Evolutionary conservation across 2,797 vertebrate species (phyloP).

Genomic region (Trichosurus vulpecula): DNA sequence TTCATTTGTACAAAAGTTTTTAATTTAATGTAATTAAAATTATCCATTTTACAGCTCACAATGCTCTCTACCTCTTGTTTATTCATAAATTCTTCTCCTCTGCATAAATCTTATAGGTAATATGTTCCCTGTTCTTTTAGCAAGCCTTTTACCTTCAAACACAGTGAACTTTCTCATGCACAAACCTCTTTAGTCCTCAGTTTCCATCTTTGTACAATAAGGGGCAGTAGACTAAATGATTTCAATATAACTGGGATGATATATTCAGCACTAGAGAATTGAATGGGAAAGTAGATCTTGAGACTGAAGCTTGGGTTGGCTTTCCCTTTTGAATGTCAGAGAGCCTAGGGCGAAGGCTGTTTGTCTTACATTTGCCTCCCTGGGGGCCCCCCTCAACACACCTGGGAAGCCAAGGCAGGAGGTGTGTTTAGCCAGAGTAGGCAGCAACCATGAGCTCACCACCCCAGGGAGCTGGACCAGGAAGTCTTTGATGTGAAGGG

Average conservation of each 20-base stretch:
- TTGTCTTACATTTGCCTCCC: conserved; percentile 61
- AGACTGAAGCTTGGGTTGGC: not conserved
- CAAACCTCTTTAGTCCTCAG: not conserved
- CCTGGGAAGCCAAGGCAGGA: conserved; percentile 48
- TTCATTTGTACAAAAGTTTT: not conserved
- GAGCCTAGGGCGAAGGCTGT: conserved; percentile 57
- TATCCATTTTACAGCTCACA: not conserved
- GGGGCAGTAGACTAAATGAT: not conserved
- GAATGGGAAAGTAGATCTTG: not conserved
- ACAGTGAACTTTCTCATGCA: not conserved
- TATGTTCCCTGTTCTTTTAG: not conserved
- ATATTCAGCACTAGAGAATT: not conserved
- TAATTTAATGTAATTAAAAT: not conserved
- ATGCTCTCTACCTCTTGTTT: not conserved
- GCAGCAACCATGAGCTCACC: conserved; percentile 65
- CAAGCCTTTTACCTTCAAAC: not conserved
- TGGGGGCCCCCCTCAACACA: conserved; percentile 37
- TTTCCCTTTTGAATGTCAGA: conserved; percentile 31
- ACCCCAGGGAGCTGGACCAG: conserved; percentile 23
- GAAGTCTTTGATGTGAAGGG: conserved; percentile 42
- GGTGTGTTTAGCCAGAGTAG: conserved; percentile 45
- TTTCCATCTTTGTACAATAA: not conserved
- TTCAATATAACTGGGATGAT: not conserved
- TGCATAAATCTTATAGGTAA: not conserved
- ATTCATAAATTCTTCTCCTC: not conserved